Evolutionary conservation across 2,797 vertebrate genomes (phyloP).

Genomic region (Sebastolobus alascanus): DNA sequence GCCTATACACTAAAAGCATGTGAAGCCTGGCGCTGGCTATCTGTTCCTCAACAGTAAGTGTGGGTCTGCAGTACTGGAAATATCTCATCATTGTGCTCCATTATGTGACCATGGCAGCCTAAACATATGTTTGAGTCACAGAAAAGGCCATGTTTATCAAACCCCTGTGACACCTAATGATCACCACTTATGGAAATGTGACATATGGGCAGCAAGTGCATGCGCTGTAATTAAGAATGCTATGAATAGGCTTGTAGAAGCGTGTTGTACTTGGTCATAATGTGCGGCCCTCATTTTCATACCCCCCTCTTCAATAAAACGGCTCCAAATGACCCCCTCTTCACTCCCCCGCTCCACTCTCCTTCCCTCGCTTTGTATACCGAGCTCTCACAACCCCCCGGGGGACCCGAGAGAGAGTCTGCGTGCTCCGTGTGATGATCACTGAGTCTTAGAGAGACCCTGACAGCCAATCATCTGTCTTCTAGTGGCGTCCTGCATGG

Average conservation of each 20-base stretch:
- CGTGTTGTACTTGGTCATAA: conserved; percentile 9
- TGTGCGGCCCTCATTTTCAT: conserved; percentile 31
- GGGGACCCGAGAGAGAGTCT: conserved; percentile 47
- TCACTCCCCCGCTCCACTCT: conserved; percentile 42
- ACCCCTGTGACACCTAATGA: conserved; percentile 36
- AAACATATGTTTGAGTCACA: conserved; percentile 35
- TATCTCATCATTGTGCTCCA: conserved; percentile 14
- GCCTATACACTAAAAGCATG: background rate
- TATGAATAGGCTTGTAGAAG: conserved; percentile 3
- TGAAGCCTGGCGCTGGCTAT: background rate
- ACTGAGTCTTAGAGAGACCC: conserved; percentile 70
- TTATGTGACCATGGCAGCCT: conserved; percentile 30
- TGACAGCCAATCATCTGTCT: conserved; percentile 80
- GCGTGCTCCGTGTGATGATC: conserved; percentile 79
- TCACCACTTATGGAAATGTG: conserved; percentile 46
- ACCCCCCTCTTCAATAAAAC: conserved; percentile 29
- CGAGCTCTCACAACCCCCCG: conserved; percentile 56
- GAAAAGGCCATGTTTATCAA: conserved; percentile 35
- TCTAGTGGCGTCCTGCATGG: conserved; percentile 64
- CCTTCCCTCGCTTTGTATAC: conserved; percentile 54
- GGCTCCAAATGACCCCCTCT: conserved; percentile 67
- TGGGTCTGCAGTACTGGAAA: background rate
- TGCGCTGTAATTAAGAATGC: conserved; percentile 34
- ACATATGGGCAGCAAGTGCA: conserved; percentile 13
- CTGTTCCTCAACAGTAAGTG: background rate